Conservation (phyloP, 2,113 vertebrate species). For the Notarius lentiginosus region DNA sequence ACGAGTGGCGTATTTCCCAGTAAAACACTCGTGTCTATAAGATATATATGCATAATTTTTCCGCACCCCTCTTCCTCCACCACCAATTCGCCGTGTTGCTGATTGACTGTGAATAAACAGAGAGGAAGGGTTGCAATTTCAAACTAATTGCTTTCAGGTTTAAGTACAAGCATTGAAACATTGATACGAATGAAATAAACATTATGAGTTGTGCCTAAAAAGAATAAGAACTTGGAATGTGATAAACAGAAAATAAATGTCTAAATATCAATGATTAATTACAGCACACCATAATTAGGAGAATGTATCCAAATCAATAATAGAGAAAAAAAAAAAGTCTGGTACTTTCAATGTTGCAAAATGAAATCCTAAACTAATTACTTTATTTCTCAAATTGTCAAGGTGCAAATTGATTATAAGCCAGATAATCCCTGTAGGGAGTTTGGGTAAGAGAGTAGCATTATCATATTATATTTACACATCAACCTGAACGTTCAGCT, state of each 20-base stretch:
- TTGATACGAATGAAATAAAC: conserved; percentile 4
- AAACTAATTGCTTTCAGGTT: conserved; percentile 29
- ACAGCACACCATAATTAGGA: background rate
- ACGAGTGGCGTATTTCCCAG: too few species aligned
- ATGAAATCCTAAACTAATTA: background rate
- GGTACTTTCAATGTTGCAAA: background rate
- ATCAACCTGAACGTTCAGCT: background rate
- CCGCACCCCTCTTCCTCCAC: background rate
- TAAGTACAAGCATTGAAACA: conserved; percentile 10
- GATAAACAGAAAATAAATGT: background rate
- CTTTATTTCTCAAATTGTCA: background rate
- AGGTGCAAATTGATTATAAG: background rate
- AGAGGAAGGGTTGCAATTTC: conserved; percentile 25
- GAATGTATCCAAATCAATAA: background rate
- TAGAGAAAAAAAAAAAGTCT: too few species aligned
- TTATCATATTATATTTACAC: background rate
- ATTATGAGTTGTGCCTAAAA: background rate
- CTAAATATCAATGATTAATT: background rate
- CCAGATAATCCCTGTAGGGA: background rate
- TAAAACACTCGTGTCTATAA: too few species aligned
- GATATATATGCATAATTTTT: background rate
- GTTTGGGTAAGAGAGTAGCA: background rate
- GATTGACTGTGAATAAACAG: conserved; percentile 31
- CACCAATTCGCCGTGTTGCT: background rate
- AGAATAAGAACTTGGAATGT: background rate